Evolutionary conservation across 2,888 invertebrate genomes (phyloP).

Genomic region (Diogma glabrata): DNA sequence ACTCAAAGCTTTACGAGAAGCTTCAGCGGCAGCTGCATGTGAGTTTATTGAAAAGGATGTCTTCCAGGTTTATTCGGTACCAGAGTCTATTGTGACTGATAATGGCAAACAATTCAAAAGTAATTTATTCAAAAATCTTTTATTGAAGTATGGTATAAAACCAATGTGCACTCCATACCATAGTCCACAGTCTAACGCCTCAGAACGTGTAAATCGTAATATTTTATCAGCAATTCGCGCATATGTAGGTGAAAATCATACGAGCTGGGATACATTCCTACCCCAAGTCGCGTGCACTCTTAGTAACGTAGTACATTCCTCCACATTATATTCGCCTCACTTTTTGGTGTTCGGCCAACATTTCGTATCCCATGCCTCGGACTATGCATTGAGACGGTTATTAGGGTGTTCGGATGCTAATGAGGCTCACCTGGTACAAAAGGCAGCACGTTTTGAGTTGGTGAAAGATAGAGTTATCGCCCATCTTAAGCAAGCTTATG

Average conservation of each 20-base stretch:
- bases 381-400: background rate
- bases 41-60: too few relatives aligned
- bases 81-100: conserved; percentile 17
- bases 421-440: background rate
- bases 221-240: conserved; percentile 23
- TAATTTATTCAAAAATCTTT: conserved; percentile 10
- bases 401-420: background rate
- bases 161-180: conserved; percentile 19
- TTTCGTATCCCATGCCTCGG: conserved; percentile 11
- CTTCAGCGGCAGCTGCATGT: too few relatives aligned
- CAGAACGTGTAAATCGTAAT: conserved; percentile 23
- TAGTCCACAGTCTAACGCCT: conserved; percentile 25
- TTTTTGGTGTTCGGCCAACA: conserved; percentile 21
- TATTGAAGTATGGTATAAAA: conserved; percentile 10
- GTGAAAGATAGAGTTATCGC: too few relatives aligned
- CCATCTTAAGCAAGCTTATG: background rate
- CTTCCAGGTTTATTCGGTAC: too few relatives aligned
- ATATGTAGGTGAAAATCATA: conserved; percentile 18
- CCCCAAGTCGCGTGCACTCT: conserved; percentile 21
- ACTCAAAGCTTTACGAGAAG: too few relatives aligned
- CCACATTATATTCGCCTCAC: conserved; percentile 21
- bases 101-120: conserved; percentile 19
- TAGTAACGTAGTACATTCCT: conserved; percentile 21
- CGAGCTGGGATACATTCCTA: conserved; percentile 21
- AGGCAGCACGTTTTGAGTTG: background rate